These are phyloP conservation scores for Sinosuthora webbiana DNA, from an alignment of 2,113 vertebrate species.

Conservation along the genomic window DNA sequence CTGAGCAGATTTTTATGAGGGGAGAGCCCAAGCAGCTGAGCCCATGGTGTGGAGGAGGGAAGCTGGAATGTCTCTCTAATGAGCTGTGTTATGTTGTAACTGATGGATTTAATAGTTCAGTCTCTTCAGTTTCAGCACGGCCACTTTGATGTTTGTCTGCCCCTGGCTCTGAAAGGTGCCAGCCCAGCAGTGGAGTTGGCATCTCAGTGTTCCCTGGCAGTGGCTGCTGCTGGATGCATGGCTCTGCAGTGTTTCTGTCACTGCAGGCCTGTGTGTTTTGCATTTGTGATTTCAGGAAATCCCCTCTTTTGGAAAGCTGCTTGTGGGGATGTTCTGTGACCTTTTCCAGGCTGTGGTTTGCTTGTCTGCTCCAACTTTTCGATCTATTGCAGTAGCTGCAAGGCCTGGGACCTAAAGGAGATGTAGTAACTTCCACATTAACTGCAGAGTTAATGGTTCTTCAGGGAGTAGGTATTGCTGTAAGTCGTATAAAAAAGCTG, in stretches of 20 bases:
- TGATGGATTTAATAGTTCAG: neutral
- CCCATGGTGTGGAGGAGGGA: neutral
- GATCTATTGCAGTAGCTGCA: neutral
- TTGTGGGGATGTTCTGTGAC: slow-evolving; percentile 5
- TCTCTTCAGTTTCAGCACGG: neutral
- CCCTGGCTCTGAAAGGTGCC: accelerated
- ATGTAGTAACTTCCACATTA: neutral
- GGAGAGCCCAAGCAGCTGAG: neutral
- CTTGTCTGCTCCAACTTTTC: neutral
- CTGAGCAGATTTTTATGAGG: neutral
- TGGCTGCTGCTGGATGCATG: neutral
- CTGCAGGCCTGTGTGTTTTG: neutral
- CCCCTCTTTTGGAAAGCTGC: slow-evolving; percentile 4
- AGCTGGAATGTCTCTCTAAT: neutral
- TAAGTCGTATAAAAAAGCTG: neutral
- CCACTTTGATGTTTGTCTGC: neutral
- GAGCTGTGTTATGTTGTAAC: neutral
- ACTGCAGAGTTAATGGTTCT: neutral
- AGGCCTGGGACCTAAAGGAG: neutral
- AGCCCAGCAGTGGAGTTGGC: too few relatives aligned
- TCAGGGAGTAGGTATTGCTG: neutral
- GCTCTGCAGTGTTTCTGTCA: neutral
- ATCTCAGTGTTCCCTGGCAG: neutral
- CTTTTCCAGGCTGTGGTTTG: neutral
- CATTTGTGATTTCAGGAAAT: neutral